Percentiles rank a stretch among this genome's conserved stretches.
phyloP scores from a whole-genome alignment of 2,797 vertebrate genomes.

The Harpagifer antarcticus region DNA sequence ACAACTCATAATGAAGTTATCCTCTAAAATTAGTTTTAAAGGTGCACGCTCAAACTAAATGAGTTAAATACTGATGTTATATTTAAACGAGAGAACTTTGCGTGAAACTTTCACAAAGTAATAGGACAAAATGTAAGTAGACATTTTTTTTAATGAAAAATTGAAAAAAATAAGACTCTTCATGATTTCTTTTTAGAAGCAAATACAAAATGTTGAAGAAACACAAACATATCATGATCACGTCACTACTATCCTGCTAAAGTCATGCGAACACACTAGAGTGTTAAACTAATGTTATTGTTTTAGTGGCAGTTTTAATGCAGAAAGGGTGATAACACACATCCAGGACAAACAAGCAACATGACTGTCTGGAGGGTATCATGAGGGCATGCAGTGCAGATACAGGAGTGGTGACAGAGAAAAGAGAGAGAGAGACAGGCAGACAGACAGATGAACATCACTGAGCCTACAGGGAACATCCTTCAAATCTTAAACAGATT shows the following conservation, averaged over 20 bases:
- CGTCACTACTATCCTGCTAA: too few species aligned
- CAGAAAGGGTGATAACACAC: background rate
- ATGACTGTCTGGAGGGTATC: background rate
- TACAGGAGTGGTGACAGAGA: background rate
- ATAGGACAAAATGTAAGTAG: too few species aligned
- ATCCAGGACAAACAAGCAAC: too few species aligned
- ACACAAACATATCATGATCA: background rate
- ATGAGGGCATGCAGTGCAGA: background rate
- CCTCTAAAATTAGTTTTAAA: background rate
- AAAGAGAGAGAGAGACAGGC: background rate
- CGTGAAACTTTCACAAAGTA: background rate
- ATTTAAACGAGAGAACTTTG: background rate
- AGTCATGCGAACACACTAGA: too few species aligned
- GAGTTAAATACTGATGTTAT: background rate
- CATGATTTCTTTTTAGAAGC: too few species aligned
- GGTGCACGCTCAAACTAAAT: background rate
- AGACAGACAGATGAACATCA: background rate
- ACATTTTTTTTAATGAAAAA: too few species aligned
- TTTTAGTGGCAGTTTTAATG: too few species aligned
- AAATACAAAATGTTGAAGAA: background rate
- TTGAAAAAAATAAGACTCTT: too few species aligned
- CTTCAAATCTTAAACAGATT: conserved; percentile 14
- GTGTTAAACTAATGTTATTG: too few species aligned
- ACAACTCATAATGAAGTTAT: too few species aligned
- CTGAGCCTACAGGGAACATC: conserved; percentile 3